Base-by-base conservation (phyloP, 2,797 vertebrate species). In the Dipus sagitta region DNA sequence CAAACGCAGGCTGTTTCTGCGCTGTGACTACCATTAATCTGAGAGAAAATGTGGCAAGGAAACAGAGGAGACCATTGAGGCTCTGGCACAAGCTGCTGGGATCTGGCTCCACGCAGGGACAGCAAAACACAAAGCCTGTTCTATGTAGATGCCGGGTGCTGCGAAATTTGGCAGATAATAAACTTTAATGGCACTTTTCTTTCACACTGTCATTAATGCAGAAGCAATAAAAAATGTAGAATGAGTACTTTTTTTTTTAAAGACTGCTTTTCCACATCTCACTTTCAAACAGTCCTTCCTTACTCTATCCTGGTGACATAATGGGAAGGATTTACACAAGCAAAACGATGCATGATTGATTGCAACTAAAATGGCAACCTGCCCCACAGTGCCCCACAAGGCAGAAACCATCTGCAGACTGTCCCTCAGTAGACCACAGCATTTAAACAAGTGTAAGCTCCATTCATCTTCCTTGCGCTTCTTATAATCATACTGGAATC, bases 141-240 rank as follows among this genome's bases (percentile, higher is more conserved):
- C 93, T 94, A 78, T 81, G 42, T 42, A 70, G 75, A 95, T 76
- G 38, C 47, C 75, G 88, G 28, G 21, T 86, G 92, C 88, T 96
- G 95, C 76, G 88, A 96, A 91, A 92, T 81, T 93, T 84, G 76
- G 88, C 96, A 96, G 95, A 91, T 95, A 94, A 86, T 97, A 97
- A 96, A 97, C 88, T 94, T 94, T 96, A 94, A 96, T 23, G 85
- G 47, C 68, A 96, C 85, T 95, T 96, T 94, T 96, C 96, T 93
- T 88, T 95, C 92, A 86, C 85, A 72, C 86, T 91, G 94, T 88
- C 93, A 64, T 95, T 94, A 96, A 86, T 72, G 65, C 52, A 96
- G 93, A 92, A 92, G 88, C 82, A 90, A 94, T 96, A 94, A 95
- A 94, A 94, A 86, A 75, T 62, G 74, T 58, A 76, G 83, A 86